Evolutionary conservation across 2,113 vertebrate genomes (phyloP), one percentile per base, ranked within the genome.

Genomic region (Lutjanus erythropterus): DNA sequence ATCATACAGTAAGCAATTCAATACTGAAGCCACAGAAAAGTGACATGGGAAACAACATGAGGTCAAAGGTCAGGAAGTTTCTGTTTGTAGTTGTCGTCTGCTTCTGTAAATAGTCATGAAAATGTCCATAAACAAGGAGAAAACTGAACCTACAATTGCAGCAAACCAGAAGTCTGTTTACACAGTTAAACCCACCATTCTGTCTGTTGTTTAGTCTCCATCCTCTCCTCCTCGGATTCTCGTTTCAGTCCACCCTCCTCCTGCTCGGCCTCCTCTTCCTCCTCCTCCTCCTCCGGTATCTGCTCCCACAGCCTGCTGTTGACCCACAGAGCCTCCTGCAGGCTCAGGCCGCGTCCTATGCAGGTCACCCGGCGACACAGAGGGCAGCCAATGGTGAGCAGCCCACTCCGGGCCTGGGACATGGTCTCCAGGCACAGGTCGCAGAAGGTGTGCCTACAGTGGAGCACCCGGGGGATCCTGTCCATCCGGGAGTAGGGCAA

Each of bases 401-500:
- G 77, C 50, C 77, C 81, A 4, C 71, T 83, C 72, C 72, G 66
- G 50, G 29, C 16, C 80, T 55, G 79, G 0, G 91, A 89, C 76
- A 95, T 90, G 1, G 84, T 87, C 85, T 94, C 88, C 87, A 95
- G 84, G 60, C 95, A 95, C 2, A 14, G 70, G 0, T 90, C 75
- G 6, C 95, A 95, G 90, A 95, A 95, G 18, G 94, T 94, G 88
- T 95, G 95, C 12, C 88, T 87, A 86, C 95, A 95, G 92, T 94
- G 94, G 18, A 95, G 93, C 75, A 95, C 52, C 9, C 94, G 82
- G 46, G 95, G 95, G 71, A 94, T 66, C 55, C 92, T 75, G 56
- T 93, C 91, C 35, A 18, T 58, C 39, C 94, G 88, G 1, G 92
- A 89, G 89, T 90, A 95, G 9, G 85, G 71, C 42, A 78, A n/a